These are phyloP conservation scores for Ptychodera flava DNA, from an alignment of 35 echinoderm and acorn worm species.

Conservation along the genomic window DNA sequence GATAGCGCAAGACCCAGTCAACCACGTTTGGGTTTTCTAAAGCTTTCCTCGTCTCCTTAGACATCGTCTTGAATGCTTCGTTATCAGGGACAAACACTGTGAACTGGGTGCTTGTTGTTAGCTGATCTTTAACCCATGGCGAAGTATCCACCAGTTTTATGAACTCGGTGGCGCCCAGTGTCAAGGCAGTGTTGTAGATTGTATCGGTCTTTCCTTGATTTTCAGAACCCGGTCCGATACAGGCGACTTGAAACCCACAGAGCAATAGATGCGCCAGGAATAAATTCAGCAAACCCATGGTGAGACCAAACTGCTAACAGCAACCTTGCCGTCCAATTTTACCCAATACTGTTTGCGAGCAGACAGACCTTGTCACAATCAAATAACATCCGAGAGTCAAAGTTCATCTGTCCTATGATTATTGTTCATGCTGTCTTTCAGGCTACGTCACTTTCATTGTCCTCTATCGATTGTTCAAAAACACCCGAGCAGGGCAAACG, in stretches of 20 bases:
- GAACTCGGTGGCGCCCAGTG: neutral
- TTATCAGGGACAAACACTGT: conserved; percentile 25
- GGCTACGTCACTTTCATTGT: no score
- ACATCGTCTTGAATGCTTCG: conserved; percentile 23
- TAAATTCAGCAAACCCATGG: neutral
- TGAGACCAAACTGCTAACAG: no score
- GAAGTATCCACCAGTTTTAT: neutral
- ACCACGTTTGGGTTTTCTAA: neutral
- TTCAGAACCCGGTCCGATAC: neutral
- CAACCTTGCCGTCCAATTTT: no score
- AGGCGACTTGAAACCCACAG: neutral
- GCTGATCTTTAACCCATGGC: conserved; percentile 25
- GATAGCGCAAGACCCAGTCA: conserved; percentile 46
- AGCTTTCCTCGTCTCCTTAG: conserved; percentile 4
- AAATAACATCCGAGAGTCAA: no score
- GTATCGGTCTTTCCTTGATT: neutral
- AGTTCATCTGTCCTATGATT: no score
- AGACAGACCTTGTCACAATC: no score
- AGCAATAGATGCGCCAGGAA: neutral
- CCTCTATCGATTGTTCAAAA: no score
- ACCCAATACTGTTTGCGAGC: no score
- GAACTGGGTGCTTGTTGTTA: neutral
- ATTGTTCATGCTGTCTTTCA: no score
- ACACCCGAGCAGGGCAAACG: no score
- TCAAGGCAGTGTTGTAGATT: neutral